These are phyloP conservation scores for Epinephelus malabaricus DNA, from an alignment of 2,797 vertebrate genomes.

Conservation along the genomic window DNA sequence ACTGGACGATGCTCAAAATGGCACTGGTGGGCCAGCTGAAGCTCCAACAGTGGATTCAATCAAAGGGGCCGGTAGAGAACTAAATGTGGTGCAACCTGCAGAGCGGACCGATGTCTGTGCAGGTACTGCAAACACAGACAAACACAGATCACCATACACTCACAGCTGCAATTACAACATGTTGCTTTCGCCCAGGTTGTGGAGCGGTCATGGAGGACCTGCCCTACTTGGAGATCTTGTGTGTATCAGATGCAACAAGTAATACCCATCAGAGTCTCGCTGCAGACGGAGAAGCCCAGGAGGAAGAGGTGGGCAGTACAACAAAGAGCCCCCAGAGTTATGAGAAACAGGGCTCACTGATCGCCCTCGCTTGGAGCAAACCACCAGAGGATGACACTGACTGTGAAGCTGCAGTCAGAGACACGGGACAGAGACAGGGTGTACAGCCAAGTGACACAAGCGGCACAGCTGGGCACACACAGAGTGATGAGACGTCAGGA, in stretches of 20 bases:
- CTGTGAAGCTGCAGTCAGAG: constrained; percentile 11
- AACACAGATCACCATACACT: background rate
- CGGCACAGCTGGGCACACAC: constrained; percentile 28
- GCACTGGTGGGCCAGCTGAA: constrained; percentile 6
- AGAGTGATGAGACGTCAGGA: constrained; percentile 26
- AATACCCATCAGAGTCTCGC: constrained; percentile 1
- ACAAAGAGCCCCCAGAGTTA: constrained; percentile 38
- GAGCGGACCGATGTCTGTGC: constrained; percentile 66
- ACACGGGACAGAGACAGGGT: constrained; percentile 17
- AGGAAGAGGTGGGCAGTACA: constrained; percentile 10
- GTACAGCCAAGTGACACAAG: constrained; percentile 14
- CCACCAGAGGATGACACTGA: constrained; percentile 49
- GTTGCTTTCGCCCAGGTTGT: constrained; percentile 70
- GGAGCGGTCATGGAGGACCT: constrained; percentile 78
- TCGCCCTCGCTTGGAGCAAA: constrained; percentile 86
- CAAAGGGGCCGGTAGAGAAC: constrained; percentile 5
- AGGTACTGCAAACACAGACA: constrained; percentile 69
- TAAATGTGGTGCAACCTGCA: constrained; percentile 15
- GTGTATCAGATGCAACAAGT: constrained; percentile 53
- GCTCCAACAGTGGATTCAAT: background rate
- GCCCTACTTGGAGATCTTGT: constrained; percentile 86
- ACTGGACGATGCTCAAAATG: constrained; percentile 19
- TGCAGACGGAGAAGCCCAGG: constrained; percentile 11
- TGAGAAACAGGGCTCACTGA: constrained; percentile 85
- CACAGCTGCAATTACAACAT: constrained; percentile 1